Base-by-base conservation (phyloP, 2,113 vertebrate genomes). In the Gymnogyps californianus region DNA sequence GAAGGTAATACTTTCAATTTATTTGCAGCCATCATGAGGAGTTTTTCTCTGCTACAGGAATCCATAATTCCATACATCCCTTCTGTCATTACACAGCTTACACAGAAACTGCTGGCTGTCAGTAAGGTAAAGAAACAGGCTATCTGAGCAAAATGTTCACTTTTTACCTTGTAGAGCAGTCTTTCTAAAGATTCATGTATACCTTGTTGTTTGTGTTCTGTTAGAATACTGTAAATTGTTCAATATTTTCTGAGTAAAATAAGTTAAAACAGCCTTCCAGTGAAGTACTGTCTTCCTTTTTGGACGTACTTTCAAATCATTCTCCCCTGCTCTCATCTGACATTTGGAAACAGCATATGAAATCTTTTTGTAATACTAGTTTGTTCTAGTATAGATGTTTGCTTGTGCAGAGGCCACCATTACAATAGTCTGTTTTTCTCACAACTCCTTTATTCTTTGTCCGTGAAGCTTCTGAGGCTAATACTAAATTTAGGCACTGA, bases 11-110 rank as follows among this genome's bases (percentile, higher is more conserved):
- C 61, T 96, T 89, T 82, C 22, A 7, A 64, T 96, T 93, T 89
- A 84, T 97, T 98, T 97, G 61, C 98, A 99, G 99, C 99, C 54
- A 99, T 99, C 97, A 99, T 99, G 99, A 99, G 99, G 96, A 99
- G 99, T 97, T 99, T 99, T 97, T 99, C 99, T 67, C 98, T 99
- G 95, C 99, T 99, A 26, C 99, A 99, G 97, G 99, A 99, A 80
- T 98, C 99, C 94, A 99, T 99, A 92, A 99, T 99, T 95, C 99
- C 99, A 51, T 99, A 99, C 79, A 99, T 99, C 94, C 99, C 99
- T 81, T 99, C 99, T 85, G 98, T 99, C 92, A 99, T 99, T 97
- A 98, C 98, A 49, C 99, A 99, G 91, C 99, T 99, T 65, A 99
- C 99, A 75, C 99, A 99, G 95, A 99, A 99, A 91, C 98, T 99